Evolutionary conservation across 1,140 invertebrate species (phyloP).

Genomic region (Elymnias hypermnestra): DNA sequence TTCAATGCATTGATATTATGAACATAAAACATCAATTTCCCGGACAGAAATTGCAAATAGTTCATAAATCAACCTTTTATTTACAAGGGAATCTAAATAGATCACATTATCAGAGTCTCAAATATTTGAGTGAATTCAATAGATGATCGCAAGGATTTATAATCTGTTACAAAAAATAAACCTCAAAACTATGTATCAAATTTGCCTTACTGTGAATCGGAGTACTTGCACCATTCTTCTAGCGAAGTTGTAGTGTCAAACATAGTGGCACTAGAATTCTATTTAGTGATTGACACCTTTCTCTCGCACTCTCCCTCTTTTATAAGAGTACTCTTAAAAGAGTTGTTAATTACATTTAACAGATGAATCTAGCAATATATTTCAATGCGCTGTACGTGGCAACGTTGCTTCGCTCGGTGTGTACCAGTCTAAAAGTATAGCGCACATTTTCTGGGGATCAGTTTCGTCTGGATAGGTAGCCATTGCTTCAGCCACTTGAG

Average conservation of each 20-base stretch:
- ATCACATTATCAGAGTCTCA: no score
- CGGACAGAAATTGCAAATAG: conserved; percentile 35
- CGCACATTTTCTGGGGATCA: conserved; percentile 92
- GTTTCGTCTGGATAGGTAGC: conserved; percentile 90
- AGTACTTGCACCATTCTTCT: no score
- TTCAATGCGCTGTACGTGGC: conserved; percentile 28
- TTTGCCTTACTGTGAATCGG: no score
- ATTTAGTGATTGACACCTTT: no score
- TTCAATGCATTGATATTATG: conserved; percentile 22
- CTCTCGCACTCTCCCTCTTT: no score
- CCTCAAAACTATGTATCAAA: no score
- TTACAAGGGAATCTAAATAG: no score
- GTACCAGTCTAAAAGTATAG: conserved; percentile 82
- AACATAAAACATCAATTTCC: conserved; percentile 39
- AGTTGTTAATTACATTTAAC: conserved; percentile 9
- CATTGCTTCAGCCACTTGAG: conserved; percentile 91
- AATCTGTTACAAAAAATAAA: no score
- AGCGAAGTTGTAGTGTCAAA: not conserved
- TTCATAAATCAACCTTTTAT: conserved; percentile 25
- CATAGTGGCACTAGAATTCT: no score
- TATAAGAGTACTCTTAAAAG: no score
- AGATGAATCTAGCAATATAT: not conserved
- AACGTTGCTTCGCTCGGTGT: conserved; percentile 55
- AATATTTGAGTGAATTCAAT: no score
- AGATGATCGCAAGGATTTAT: no score